These are phyloP conservation scores for Alectura lathami DNA, from an alignment of 2,113 vertebrate species.

Conservation along the genomic window DNA sequence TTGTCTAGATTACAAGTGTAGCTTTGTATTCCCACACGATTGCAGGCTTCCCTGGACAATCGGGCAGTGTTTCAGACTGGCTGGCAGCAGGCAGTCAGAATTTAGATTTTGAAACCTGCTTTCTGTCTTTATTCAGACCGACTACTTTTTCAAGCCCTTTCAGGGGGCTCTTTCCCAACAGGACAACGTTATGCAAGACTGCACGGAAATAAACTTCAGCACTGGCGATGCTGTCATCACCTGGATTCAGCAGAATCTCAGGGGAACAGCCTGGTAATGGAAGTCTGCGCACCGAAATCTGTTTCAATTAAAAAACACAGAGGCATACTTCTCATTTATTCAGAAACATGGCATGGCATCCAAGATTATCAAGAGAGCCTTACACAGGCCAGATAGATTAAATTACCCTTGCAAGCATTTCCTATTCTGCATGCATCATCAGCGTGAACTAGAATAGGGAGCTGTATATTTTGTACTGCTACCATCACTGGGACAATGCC, in stretches of 20 bases:
- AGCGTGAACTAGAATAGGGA: not conserved
- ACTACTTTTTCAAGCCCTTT: constrained; percentile 24
- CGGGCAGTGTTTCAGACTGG: constrained; percentile 48
- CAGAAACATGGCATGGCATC: not conserved
- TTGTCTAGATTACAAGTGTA: constrained; percentile 55
- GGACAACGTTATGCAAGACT: not conserved
- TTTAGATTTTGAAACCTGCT: constrained; percentile 54
- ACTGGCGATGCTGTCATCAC: constrained; percentile 37
- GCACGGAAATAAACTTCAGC: not conserved
- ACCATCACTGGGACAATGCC: not conserved
- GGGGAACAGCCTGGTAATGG: not conserved
- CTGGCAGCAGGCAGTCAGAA: constrained; percentile 49
- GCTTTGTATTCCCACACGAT: constrained; percentile 35
- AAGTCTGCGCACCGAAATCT: not conserved
- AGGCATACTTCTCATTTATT: constrained; percentile 28
- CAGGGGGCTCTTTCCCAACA: not conserved
- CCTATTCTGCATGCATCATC: not conserved
- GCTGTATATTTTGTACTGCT: not conserved
- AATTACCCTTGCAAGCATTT: constrained; percentile 32
- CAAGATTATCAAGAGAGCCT: constrained; percentile 6
- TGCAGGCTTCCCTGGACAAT: constrained; percentile 50
- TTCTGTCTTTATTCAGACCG: not conserved
- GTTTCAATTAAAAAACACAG: constrained; percentile 6
- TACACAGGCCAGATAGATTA: constrained; percentile 29
- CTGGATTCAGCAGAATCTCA: constrained; percentile 7